Evolutionary conservation across 2,113 vertebrate genomes (phyloP).

Genomic region (Motacilla alba): DNA sequence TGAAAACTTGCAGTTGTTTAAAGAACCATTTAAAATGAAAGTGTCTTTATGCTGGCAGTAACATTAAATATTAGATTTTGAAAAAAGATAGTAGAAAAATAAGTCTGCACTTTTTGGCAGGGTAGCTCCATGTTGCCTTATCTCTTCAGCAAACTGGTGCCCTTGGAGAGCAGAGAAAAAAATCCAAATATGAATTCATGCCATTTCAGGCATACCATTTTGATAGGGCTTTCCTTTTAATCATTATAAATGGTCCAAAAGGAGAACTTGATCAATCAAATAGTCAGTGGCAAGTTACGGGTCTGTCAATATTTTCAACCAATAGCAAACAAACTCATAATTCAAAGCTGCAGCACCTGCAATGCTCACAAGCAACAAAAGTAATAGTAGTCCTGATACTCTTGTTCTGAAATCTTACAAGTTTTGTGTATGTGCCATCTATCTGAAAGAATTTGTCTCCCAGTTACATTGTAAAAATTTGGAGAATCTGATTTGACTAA

Average conservation of each 20-base stretch:
- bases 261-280: neutral
- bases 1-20: neutral
- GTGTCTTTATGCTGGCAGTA: neutral
- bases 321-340: neutral
- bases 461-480: neutral
- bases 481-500: neutral
- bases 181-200: fast-evolving
- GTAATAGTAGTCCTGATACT: neutral
- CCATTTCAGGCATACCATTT: neutral
- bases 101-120: neutral
- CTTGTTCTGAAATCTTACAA: neutral
- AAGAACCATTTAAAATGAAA: neutral
- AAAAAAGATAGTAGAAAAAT: neutral
- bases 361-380: neutral
- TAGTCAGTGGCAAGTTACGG: neutral
- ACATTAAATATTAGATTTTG: neutral
- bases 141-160: neutral
- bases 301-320: neutral
- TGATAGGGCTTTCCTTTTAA: neutral
- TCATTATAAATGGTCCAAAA: neutral
- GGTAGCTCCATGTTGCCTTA: neutral
- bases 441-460: neutral
- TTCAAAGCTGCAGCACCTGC: neutral
- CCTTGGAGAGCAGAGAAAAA: neutral
- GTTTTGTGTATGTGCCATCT: neutral